phyloP scores from a whole-genome alignment of 2,113 vertebrate species.

The Spea bombifrons region DNA sequence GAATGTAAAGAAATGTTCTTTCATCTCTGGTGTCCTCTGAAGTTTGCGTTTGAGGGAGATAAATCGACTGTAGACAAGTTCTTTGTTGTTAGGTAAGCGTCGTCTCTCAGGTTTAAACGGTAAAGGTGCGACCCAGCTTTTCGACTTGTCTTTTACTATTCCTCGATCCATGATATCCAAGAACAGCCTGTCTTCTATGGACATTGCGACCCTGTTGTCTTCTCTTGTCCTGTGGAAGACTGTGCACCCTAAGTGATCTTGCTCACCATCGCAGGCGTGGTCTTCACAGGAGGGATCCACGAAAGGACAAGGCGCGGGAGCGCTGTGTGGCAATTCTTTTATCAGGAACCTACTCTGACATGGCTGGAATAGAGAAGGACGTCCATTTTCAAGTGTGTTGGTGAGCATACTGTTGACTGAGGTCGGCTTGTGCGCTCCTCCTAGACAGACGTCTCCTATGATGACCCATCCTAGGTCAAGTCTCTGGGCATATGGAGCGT shows the following conservation, averaged over 20 bases:
- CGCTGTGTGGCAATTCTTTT: no score
- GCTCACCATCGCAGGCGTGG: background rate
- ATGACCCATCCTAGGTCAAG: no score
- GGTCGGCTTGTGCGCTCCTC: no score
- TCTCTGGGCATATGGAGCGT: no score
- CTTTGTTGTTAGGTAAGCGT: background rate
- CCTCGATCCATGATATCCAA: background rate
- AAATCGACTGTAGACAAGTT: background rate
- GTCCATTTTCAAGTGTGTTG: no score
- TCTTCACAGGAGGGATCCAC: background rate
- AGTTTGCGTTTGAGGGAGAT: background rate
- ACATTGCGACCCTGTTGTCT: conserved; percentile 5
- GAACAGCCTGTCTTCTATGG: conserved; percentile 3
- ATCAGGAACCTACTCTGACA: no score
- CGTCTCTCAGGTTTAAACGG: background rate
- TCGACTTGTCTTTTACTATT: background rate
- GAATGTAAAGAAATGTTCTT: no score
- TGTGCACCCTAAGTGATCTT: conserved; percentile 8
- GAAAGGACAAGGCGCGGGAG: background rate
- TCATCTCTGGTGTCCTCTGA: background rate
- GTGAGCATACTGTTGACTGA: no score
- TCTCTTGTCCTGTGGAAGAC: background rate
- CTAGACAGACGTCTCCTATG: no score
- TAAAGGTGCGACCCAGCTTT: background rate
- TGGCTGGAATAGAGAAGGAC: no score